These are phyloP conservation scores for Cacoxenus indagator DNA, from an alignment of 2,888 invertebrate species.

Conservation along the genomic window DNA sequence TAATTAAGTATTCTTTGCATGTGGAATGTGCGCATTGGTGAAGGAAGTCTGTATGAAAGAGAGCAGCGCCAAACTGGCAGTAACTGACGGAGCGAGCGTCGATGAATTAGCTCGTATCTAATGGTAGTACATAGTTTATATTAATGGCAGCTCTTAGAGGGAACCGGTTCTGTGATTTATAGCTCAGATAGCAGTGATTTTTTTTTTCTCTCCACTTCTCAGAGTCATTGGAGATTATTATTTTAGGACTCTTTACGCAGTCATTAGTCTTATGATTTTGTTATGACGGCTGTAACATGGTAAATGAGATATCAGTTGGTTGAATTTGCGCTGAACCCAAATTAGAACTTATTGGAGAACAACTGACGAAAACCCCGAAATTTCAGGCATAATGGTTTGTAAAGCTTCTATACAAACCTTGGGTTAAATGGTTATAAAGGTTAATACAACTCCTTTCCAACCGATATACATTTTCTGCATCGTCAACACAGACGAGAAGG, in stretches of 20 bases:
- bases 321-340: no score
- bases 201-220: background rate
- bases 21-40: background rate
- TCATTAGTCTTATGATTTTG: no score
- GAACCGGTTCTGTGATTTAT: slow-evolving; percentile 54
- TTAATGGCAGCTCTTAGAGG: background rate
- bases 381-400: no score
- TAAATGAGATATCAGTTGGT: no score
- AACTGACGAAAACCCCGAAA: no score
- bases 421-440: no score
- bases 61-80: background rate
- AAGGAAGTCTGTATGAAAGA: background rate
- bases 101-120: slow-evolving; percentile 8
- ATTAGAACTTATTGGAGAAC: no score
- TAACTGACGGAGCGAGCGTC: slow-evolving; percentile 5
- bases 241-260: no score
- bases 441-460: no score
- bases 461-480: background rate
- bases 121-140: background rate
- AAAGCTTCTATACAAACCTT: no score
- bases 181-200: slow-evolving; percentile 50
- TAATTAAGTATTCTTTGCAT: slow-evolving; percentile 39
- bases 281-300: no score
- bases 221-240: no score
- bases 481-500: background rate